A percentile compares a stretch with the other conserved stretches of the same genome.
These are phyloP conservation scores for Dolichomitus sp. DNA, from an alignment of 2,888 invertebrate species.

Conservation along the genomic window DNA sequence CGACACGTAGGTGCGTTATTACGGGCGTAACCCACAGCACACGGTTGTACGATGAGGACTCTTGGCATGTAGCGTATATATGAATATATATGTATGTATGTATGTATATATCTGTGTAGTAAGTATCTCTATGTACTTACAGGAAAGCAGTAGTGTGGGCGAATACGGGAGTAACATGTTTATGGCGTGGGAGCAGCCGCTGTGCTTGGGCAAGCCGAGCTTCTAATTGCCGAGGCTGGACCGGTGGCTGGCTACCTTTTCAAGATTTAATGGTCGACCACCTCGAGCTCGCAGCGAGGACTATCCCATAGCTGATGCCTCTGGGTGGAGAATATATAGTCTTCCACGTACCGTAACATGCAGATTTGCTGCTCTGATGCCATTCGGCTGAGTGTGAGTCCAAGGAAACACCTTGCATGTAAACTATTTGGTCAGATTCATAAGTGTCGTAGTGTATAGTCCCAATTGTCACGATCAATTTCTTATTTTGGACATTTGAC, in stretches of 20 bases:
- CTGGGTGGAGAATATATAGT: conserved; percentile 2
- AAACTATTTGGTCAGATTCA: conserved; percentile 43
- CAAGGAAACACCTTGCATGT: conserved; percentile 62
- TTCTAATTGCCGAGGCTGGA: conserved; percentile 75
- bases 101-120: neutral
- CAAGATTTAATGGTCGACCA: conserved; percentile 67
- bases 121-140: conserved; percentile 1
- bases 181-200: conserved; percentile 72
- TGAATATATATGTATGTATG: neutral
- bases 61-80: neutral
- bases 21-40: conserved; percentile 66
- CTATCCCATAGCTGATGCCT: conserved; percentile 20
- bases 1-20: conserved; percentile 69
- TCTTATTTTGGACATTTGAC: too few relatives aligned
- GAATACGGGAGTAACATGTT: conserved; percentile 70
- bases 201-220: conserved; percentile 64
- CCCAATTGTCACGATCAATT: too few relatives aligned
- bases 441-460: too few relatives aligned
- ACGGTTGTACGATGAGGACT: conserved; percentile 49
- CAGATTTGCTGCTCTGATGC: conserved; percentile 13
- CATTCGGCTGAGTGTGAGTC: conserved; percentile 20
- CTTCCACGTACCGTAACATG: neutral
- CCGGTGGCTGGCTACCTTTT: conserved; percentile 62
- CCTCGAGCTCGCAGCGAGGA: conserved; percentile 46
- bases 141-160: conserved; percentile 63